phyloP scores from a whole-genome alignment of 1,140 invertebrate species.

The Trichoplusia ni region DNA sequence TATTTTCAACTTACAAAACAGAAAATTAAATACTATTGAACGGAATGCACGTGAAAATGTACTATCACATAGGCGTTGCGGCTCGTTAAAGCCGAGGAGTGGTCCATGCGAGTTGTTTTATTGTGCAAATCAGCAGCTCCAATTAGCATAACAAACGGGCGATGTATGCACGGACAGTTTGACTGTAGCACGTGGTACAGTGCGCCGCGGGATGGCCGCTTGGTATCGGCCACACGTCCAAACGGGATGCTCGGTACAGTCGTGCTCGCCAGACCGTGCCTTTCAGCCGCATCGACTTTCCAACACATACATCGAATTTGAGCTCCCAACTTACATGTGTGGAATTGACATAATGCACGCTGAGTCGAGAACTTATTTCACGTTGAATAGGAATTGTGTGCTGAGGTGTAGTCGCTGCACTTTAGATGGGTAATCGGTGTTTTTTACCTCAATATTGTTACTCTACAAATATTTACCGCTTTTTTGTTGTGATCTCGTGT shows the following conservation, averaged over 20 bases:
- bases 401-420: too few relatives aligned
- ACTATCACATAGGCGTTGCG: constrained; percentile 22
- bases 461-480: too few relatives aligned
- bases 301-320: constrained; percentile 48
- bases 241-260: constrained; percentile 33
- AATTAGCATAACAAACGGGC: constrained; percentile 75
- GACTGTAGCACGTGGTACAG: constrained; percentile 5
- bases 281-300: constrained; percentile 62
- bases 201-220: constrained; percentile 37
- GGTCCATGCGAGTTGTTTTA: constrained; percentile 51
- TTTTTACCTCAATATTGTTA: too few relatives aligned
- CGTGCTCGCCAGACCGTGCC: constrained; percentile 72
- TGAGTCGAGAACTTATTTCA: not conserved
- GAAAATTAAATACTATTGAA: constrained; percentile 6
- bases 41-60: not conserved
- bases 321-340: constrained; percentile 31
- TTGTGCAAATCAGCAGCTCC: constrained; percentile 62
- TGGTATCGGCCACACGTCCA: constrained; percentile 69
- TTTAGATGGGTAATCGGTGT: too few relatives aligned
- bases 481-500: too few relatives aligned
- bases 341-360: not conserved
- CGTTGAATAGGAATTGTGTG: not conserved
- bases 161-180: constrained; percentile 51
- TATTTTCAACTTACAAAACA: not conserved
- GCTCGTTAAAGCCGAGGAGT: constrained; percentile 49